Evolutionary conservation across 2,888 invertebrate genomes (phyloP).

Genomic region (Xestobium rufovillosum): DNA sequence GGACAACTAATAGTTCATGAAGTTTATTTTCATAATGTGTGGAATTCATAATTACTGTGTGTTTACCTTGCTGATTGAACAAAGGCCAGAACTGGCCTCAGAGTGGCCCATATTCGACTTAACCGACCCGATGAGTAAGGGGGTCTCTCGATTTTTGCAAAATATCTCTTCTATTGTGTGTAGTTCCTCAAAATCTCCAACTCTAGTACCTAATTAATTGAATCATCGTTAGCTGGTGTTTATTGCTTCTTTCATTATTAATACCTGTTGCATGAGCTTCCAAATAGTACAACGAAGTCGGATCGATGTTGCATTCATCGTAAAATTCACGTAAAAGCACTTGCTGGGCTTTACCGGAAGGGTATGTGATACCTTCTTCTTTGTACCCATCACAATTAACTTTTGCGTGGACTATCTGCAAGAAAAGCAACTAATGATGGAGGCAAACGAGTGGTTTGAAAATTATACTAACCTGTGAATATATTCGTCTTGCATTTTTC

Average conservation of each 20-base stretch:
- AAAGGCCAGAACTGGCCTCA: constrained; percentile 79
- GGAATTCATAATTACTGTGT: no score
- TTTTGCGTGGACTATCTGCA: constrained; percentile 17
- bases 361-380: constrained; percentile 19
- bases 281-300: constrained; percentile 60
- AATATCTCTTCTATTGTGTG: constrained; percentile 74
- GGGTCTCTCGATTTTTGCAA: constrained; percentile 54
- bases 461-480: constrained; percentile 1
- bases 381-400: constrained; percentile 18
- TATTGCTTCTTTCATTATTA: background rate
- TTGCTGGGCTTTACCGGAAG: constrained; percentile 47
- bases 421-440: no score
- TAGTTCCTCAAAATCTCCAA: constrained; percentile 90
- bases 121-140: constrained; percentile 76
- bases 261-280: constrained; percentile 73
- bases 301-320: constrained; percentile 59
- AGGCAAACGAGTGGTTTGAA: background rate
- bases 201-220: constrained; percentile 60
- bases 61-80: constrained; percentile 76
- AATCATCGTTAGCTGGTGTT: background rate
- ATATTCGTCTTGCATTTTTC: background rate
- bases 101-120: constrained; percentile 94
- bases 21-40: no score
- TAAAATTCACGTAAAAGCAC: constrained; percentile 53
- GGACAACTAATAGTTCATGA: no score